A percentile compares a stretch with the other conserved stretches of the same genome.
phyloP scores from a whole-genome alignment of 2,888 invertebrate genomes.

The Helobdella robusta region DNA sequence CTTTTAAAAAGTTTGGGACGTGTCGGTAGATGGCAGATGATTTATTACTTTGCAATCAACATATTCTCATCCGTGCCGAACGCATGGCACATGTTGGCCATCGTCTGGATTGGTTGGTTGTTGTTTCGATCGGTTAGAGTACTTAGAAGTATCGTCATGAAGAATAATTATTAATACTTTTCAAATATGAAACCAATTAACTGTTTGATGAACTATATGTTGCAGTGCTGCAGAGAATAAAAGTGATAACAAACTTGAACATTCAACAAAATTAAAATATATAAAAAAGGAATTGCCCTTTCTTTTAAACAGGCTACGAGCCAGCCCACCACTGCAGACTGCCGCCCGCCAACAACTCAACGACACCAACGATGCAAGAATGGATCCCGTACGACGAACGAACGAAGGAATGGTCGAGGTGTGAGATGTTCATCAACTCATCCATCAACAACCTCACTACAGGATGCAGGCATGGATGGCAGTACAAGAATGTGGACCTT shows the following conservation, averaged over 20 bases:
- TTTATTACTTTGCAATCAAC: slow-evolving; percentile 31
- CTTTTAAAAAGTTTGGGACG: slow-evolving; percentile 32
- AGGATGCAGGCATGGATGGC: slow-evolving; percentile 30
- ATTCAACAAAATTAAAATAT: no score
- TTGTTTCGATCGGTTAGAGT: no score
- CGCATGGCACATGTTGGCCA: slow-evolving; percentile 36
- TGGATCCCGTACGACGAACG: slow-evolving; percentile 14
- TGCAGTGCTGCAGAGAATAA: neutral
- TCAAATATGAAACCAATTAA: neutral
- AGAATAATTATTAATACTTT: no score
- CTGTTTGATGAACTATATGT: neutral
- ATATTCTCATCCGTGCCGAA: slow-evolving; percentile 32
- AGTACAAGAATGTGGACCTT: slow-evolving; percentile 29
- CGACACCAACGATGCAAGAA: neutral
- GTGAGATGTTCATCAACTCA: slow-evolving; percentile 29
- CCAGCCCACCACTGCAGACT: slow-evolving; percentile 27
- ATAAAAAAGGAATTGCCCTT: no score
- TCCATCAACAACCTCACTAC: slow-evolving; percentile 26
- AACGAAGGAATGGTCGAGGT: slow-evolving; percentile 15
- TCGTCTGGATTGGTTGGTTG: slow-evolving; percentile 35
- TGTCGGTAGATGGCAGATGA: slow-evolving; percentile 34
- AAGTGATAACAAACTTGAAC: neutral
- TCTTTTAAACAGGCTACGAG: slow-evolving; percentile 1
- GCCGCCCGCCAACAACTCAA: neutral
- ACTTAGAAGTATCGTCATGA: no score